Evolutionary conservation across 2,113 vertebrate species (phyloP).

Genomic region (Casuarius casuarius): DNA sequence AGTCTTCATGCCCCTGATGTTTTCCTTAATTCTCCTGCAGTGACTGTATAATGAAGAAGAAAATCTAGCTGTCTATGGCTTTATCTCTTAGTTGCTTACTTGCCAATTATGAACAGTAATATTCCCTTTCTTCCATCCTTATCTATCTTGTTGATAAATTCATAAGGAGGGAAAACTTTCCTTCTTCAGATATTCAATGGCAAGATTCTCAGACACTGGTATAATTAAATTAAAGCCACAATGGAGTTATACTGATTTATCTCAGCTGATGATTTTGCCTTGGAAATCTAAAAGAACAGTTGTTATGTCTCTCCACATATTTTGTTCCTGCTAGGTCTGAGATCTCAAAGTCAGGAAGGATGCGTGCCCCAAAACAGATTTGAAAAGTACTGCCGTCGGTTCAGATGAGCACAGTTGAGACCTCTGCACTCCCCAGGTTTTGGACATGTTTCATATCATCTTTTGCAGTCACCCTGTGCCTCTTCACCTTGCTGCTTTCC

Average conservation of each 20-base stretch:
- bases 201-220: neutral
- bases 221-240: conserved; percentile 14
- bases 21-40: neutral
- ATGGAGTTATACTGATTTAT: neutral
- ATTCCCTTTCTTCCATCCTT: neutral
- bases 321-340: neutral
- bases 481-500: conserved; percentile 1
- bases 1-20: neutral
- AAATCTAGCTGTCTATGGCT: neutral
- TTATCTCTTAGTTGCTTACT: neutral
- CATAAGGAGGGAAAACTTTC: neutral
- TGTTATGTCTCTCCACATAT: neutral
- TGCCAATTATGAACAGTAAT: neutral
- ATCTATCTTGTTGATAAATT: neutral
- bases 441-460: neutral
- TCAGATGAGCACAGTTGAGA: neutral
- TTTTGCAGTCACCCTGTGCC: neutral
- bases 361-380: neutral
- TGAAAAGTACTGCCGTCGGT: neutral
- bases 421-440: neutral
- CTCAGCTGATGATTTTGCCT: neutral
- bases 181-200: neutral
- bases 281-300: neutral
- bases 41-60: neutral
- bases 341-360: neutral